A percentile compares a stretch with the other conserved stretches of the same genome.
Conservation (phyloP, 2,888 invertebrate genomes). For the Cheilosia vernalis region DNA sequence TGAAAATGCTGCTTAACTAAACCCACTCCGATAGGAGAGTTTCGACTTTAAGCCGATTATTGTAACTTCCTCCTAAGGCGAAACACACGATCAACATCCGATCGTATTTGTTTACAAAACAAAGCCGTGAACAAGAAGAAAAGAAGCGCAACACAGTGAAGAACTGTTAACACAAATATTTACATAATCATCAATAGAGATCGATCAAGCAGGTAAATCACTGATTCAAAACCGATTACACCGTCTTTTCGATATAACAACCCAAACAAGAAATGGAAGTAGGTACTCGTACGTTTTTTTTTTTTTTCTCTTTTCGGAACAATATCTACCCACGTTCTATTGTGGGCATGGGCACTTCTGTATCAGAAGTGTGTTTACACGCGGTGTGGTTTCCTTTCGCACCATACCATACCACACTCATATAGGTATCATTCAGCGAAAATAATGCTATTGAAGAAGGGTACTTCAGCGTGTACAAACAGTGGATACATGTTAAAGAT, state of each 20-base stretch:
- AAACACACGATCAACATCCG: not conserved
- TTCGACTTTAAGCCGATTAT: not conserved
- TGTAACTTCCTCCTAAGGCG: not conserved
- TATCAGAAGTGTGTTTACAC: constrained; percentile 52
- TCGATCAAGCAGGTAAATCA: constrained; percentile 55
- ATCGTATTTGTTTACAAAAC: constrained; percentile 37
- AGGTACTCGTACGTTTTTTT: not conserved
- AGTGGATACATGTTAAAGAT: constrained; percentile 55
- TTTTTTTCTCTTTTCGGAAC: not conserved
- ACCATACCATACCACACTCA: not conserved
- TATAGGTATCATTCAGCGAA: constrained; percentile 2
- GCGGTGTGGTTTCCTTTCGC: constrained; percentile 10
- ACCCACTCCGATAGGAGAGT: too few species aligned
- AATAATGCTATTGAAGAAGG: constrained; percentile 47
- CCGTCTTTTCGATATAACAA: constrained; percentile 7
- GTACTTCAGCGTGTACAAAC: constrained; percentile 61
- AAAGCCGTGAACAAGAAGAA: not conserved
- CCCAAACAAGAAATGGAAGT: not conserved
- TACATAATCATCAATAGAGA: constrained; percentile 52
- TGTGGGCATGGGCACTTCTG: constrained; percentile 30
- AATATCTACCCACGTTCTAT: constrained; percentile 6
- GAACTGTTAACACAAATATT: constrained; percentile 54
- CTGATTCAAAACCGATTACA: constrained; percentile 51
- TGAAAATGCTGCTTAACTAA: too few species aligned
- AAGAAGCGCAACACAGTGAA: not conserved